Evolutionary conservation across 1,140 invertebrate species (phyloP).

Genomic region (Fopius arisanus): DNA sequence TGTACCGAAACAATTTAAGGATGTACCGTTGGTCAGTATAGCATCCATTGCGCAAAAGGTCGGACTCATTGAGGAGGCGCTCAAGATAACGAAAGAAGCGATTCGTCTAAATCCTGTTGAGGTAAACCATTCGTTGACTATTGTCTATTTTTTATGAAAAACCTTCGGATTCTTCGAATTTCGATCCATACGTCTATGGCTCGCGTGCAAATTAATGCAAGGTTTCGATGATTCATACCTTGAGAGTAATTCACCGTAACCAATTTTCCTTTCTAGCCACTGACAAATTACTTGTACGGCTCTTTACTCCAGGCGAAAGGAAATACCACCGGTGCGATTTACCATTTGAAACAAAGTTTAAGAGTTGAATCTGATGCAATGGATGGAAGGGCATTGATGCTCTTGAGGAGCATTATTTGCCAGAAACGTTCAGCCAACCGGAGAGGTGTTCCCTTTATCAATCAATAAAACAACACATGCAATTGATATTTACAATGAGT

Average conservation of each 20-base stretch:
- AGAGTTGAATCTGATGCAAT: slow-evolving; percentile 68
- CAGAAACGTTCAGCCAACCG: slow-evolving; percentile 54
- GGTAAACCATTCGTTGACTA: slow-evolving; percentile 55
- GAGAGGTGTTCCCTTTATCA: background rate
- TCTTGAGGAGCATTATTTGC: slow-evolving; percentile 71
- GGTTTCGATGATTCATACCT: slow-evolving; percentile 20
- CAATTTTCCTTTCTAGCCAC: slow-evolving; percentile 65
- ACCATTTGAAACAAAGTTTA: slow-evolving; percentile 73
- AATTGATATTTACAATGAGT: background rate
- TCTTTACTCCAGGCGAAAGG: slow-evolving; percentile 72
- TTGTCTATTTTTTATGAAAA: background rate
- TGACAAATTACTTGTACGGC: slow-evolving; percentile 75
- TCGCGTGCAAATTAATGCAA: slow-evolving; percentile 15
- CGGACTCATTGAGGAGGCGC: slow-evolving; percentile 71
- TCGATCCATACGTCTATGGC: no score
- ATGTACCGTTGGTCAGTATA: slow-evolving; percentile 71
- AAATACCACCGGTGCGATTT: slow-evolving; percentile 73
- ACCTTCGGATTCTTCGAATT: no score
- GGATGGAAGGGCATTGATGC: slow-evolving; percentile 63
- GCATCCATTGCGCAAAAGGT: slow-evolving; percentile 72
- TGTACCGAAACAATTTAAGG: slow-evolving; percentile 64
- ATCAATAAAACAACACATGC: background rate
- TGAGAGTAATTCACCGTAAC: background rate
- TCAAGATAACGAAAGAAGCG: slow-evolving; percentile 67
- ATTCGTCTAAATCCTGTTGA: slow-evolving; percentile 70